These are phyloP conservation scores for Crotalus tigris DNA, from an alignment of 2,113 vertebrate genomes.

Conservation along the genomic window DNA sequence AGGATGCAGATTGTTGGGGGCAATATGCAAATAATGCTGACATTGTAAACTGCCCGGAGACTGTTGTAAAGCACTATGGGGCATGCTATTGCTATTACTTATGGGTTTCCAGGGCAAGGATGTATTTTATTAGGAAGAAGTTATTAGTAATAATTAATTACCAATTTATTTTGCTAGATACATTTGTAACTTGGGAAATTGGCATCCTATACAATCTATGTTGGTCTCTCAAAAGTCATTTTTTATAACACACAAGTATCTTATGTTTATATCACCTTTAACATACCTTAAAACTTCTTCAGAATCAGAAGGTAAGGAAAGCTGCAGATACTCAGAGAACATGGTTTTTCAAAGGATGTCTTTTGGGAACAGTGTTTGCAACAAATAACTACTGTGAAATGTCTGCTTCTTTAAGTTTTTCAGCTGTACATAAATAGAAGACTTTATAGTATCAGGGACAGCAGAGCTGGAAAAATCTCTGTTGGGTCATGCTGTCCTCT, in stretches of 20 bases:
- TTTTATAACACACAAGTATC: slow-evolving; percentile 37
- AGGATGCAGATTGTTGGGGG: neutral
- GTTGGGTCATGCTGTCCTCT: neutral
- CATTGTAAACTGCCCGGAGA: neutral
- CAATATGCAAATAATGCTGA: neutral
- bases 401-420: slow-evolving; percentile 35
- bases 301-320: slow-evolving; percentile 43
- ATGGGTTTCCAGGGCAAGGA: slow-evolving; percentile 32
- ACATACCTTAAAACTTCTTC: slow-evolving; percentile 28
- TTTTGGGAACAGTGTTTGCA: slow-evolving; percentile 32
- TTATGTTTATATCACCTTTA: slow-evolving; percentile 40
- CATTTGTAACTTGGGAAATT: slow-evolving; percentile 47
- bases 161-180: slow-evolving; percentile 36
- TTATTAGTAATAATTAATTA: slow-evolving; percentile 51
- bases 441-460: slow-evolving; percentile 26
- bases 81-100: neutral
- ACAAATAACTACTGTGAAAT: slow-evolving; percentile 48
- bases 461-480: slow-evolving; percentile 20
- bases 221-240: slow-evolving; percentile 46
- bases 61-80: neutral
- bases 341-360: slow-evolving; percentile 22
- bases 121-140: neutral
- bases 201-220: slow-evolving; percentile 42
- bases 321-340: slow-evolving; percentile 21
- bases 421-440: slow-evolving; percentile 36